Conservation (phyloP, 2,888 invertebrate species). For the Drosophila percnosoma region DNA sequence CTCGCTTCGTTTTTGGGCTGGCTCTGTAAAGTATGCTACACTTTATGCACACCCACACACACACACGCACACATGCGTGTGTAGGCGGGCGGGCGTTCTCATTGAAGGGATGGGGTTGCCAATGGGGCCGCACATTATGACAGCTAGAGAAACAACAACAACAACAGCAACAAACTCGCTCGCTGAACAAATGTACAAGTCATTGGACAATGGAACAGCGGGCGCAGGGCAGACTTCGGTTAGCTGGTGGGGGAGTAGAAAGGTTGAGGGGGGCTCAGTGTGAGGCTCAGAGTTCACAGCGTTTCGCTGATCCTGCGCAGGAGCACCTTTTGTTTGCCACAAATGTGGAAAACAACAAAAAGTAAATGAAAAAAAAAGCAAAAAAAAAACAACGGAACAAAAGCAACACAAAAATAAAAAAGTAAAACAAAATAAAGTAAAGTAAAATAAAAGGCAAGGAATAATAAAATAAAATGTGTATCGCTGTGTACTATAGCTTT, state of each 20-base stretch:
- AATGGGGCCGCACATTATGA: constrained; percentile 62
- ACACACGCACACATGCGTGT: constrained; percentile 26
- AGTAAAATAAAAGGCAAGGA: constrained; percentile 55
- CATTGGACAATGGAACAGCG: constrained; percentile 64
- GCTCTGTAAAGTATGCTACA: constrained; percentile 70
- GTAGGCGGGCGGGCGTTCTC: constrained; percentile 19
- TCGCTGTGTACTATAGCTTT: constrained; percentile 40
- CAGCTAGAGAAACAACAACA: constrained; percentile 45
- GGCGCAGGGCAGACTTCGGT: constrained; percentile 8
- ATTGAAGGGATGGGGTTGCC: neutral
- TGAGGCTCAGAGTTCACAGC: constrained; percentile 69
- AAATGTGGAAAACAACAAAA: constrained; percentile 65
- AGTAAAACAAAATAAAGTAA: constrained; percentile 57
- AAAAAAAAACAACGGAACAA: constrained; percentile 20
- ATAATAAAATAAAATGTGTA: constrained; percentile 78
- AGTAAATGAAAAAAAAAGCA: constrained; percentile 28
- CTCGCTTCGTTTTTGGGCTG: constrained; percentile 35
- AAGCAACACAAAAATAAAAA: constrained; percentile 40
- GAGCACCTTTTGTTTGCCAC: constrained; percentile 76
- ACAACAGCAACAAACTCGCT: constrained; percentile 17
- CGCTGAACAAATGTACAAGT: constrained; percentile 69
- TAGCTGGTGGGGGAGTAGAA: neutral
- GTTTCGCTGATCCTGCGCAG: constrained; percentile 76
- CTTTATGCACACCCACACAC: constrained; percentile 47
- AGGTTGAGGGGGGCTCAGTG: neutral